Base-by-base conservation (phyloP, 1,140 invertebrate genomes). In the Lamellibrachia luymesi region DNA sequence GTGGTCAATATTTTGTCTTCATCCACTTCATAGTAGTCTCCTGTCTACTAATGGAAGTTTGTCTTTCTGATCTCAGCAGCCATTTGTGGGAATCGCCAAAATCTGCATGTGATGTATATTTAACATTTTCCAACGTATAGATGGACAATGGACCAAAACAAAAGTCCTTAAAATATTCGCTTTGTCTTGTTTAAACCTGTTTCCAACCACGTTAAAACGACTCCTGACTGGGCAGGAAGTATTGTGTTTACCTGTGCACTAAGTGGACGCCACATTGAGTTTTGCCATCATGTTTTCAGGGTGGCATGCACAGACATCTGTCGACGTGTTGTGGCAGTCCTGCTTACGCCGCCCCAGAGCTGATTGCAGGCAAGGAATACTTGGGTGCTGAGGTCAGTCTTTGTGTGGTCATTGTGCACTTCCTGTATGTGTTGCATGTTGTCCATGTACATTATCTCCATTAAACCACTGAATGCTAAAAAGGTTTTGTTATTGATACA, bases 361-460 rank as follows among this genome's bases (percentile, higher is more conserved):
- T 97, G 5, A 97, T 97, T 89, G 95, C 95, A 91, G 97, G 98
- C 90, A 95, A 95, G 92, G 94, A 96, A 51, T 97, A 97, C 94
- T 94, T 96, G 89, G 97, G 97, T 51, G 95, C 96, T 92, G 96
- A 96, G 95, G 96, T 80, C 64, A 80, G 64, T 80, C 2, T 80
- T 80, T 80, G 64, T 8, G 64, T 2, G 52, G 6, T 56, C 52
- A 56, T 56, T 56, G 52, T 56, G 52, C 52, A 56, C 13, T 6
- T 7, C 52, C 52, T 56, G 52, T 13, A 1, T 56, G 1, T 7
- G 13, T 56, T 56, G 6, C 13, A 13, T 56, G 52, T 38, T 38
- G 38, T 38, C 38, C 38, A 38, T 1, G 38, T 38, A 38, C 38
- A 38, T 56, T 6, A 56, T 56, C 13, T 56, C 52, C 52, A 56